Evolutionary conservation across 2,113 vertebrate genomes (phyloP), one percentile per base, ranked within the genome.

Genomic region (Eurystomus gularis): DNA sequence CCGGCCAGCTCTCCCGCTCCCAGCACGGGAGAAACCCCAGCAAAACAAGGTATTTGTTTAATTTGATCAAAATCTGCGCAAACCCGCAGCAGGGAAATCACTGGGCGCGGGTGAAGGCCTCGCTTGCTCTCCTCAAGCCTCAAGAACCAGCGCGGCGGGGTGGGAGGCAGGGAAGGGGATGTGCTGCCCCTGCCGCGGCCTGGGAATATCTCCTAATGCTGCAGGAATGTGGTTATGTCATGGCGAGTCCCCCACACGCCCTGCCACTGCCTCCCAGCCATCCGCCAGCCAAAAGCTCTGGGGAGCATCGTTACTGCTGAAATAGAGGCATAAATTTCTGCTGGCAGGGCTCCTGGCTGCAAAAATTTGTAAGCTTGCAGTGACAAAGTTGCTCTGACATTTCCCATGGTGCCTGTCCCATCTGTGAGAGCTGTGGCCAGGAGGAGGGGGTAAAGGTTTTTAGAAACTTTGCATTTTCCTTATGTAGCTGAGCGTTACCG

Each of bases 181-280:
- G 93, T n/a, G 82, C 82, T 90, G 94, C 95, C 95, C 90, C 90
- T 79, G 94, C 82, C 5, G 82, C 5, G 9, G 96, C 86, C 88
- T 78, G 82, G 89, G 95, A 94, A 51, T 44, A 95, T 92, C 91
- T 87, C 37, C 96, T 97, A 95, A 96, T 93, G 94, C 89, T 0
- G 58, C 86, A 96, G 96, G 96, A 96, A 96, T 96, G 97, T 28
- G 61, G 81, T 94, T 90, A 91, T 93, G 94, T 97, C 96, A 95
- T 82, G 81, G 90, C 57, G 51, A 92, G 93, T 95, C 96, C 96
- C 90, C 93, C 92, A 89, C 94, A 93, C 93, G 60, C 92, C 96
- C 95, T 65, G 91, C 90, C 71, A 82, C 95, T 93, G 90, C 93
- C 94, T 96, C 94, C 91, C 92, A 82, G 94, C 93, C 80, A 26